These are phyloP conservation scores for Muntiacus reevesi DNA, from an alignment of 2,113 vertebrate species.

Conservation along the genomic window DNA sequence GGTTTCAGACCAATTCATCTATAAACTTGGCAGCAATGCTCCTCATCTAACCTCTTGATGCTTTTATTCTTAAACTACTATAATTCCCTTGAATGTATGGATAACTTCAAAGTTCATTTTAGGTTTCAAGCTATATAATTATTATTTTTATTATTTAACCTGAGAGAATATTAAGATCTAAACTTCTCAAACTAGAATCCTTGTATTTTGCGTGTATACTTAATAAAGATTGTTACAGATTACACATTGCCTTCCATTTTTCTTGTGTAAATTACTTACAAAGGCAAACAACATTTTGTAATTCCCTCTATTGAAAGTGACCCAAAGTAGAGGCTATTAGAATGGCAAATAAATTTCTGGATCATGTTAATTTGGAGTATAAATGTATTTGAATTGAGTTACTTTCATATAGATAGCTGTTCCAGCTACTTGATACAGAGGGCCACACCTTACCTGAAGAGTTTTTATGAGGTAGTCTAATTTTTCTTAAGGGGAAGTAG, in stretches of 20 bases:
- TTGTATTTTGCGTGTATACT: not conserved
- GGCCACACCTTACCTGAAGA: not conserved
- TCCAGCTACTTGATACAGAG: not conserved
- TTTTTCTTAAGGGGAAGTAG: not conserved
- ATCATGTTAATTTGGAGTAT: not conserved
- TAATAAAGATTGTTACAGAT: not conserved
- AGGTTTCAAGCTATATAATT: not conserved
- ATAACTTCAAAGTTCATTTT: slow-evolving; percentile 16
- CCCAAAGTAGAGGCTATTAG: not conserved
- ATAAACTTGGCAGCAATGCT: not conserved
- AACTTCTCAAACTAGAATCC: not conserved
- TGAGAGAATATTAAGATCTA: slow-evolving; percentile 10
- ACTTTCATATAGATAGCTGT: not conserved
- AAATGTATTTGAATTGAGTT: not conserved
- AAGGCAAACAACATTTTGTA: not conserved
- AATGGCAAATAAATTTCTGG: slow-evolving; percentile 26
- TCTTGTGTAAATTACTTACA: not conserved
- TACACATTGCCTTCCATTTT: not conserved
- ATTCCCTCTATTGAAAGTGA: not conserved
- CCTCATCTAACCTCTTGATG: not conserved
- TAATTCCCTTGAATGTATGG: not conserved
- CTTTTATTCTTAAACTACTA: not conserved
- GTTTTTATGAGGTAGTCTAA: not conserved
- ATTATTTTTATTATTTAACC: slow-evolving; percentile 23
- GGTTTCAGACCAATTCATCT: not conserved